Evolutionary conservation across 2,797 vertebrate species (phyloP).

Genomic region (Dendrocincla tyrannina): DNA sequence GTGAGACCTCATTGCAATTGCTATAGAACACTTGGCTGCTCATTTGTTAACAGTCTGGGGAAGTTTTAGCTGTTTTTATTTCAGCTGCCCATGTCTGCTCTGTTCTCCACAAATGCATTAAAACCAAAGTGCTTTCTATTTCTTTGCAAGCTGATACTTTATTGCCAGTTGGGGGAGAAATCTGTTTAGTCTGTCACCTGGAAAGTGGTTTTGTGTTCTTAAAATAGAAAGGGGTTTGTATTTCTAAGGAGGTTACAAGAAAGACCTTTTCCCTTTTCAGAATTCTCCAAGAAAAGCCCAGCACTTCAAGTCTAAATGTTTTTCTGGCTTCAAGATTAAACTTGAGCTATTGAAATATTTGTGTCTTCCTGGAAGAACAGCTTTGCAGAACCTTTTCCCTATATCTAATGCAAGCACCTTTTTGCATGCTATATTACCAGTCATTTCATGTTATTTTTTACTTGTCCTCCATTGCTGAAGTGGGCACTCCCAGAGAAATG

Average conservation of each 20-base stretch:
- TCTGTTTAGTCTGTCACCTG: not conserved
- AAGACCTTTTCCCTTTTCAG: not conserved
- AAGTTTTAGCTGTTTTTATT: not conserved
- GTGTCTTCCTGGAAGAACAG: not conserved
- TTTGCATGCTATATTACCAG: not conserved
- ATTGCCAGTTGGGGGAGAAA: not conserved
- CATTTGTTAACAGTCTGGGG: not conserved
- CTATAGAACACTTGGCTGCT: not conserved
- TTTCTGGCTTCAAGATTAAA: not conserved
- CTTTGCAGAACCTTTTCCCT: not conserved
- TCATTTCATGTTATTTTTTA: not conserved
- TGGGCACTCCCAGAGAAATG: not conserved
- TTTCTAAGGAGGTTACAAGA: not conserved
- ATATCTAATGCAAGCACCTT: not conserved
- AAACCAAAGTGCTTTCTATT: not conserved
- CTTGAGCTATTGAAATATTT: not conserved
- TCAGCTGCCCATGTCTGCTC: not conserved
- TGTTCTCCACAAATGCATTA: not conserved
- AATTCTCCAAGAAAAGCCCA: not conserved
- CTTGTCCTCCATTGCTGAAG: not conserved
- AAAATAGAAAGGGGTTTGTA: not conserved
- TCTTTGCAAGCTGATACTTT: not conserved
- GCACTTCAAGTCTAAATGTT: not conserved
- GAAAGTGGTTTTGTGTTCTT: not conserved
- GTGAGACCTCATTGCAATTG: not conserved